A percentile compares a stretch with the other conserved stretches of the same genome.
phyloP scores from a whole-genome alignment of 2,113 vertebrate species.

The Sterrhoptilus dennistouni region DNA sequence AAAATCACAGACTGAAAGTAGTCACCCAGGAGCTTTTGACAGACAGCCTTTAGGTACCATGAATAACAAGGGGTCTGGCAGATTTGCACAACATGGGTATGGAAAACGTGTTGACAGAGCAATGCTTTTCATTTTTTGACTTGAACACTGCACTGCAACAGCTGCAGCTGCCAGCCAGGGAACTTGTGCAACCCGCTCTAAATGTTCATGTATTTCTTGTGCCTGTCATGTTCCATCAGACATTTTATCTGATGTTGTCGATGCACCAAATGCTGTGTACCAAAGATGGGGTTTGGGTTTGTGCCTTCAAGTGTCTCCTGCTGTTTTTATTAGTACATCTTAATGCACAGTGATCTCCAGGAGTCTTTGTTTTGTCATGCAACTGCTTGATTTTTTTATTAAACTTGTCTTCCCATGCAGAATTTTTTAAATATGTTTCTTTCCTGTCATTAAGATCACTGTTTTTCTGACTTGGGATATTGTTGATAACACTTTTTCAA shows the following conservation, averaged over 20 bases:
- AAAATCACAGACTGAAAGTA: not conserved
- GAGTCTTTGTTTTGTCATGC: not conserved
- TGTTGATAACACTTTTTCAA: not conserved
- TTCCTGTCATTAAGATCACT: not conserved
- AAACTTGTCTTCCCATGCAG: not conserved
- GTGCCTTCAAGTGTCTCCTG: not conserved
- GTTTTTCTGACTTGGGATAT: not conserved
- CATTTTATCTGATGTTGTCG: not conserved
- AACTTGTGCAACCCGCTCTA: not conserved
- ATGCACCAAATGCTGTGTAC: not conserved
- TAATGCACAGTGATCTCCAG: not conserved
- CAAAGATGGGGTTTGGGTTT: not conserved
- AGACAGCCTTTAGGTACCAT: not conserved
- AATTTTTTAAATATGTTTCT: not conserved
- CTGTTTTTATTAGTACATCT: not conserved
- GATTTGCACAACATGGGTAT: not conserved
- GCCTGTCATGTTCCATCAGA: conserved; percentile 17
- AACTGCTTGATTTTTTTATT: not conserved
- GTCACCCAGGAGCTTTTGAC: not conserved
- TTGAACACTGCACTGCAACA: not conserved
- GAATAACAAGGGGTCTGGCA: not conserved
- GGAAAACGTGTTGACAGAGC: not conserved
- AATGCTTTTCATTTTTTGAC: not conserved
- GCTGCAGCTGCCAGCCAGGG: not conserved
- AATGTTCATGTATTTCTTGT: conserved; percentile 8